Evolutionary conservation across 2,113 vertebrate species (phyloP).

Genomic region (Dendropsophus ebraccatus): DNA sequence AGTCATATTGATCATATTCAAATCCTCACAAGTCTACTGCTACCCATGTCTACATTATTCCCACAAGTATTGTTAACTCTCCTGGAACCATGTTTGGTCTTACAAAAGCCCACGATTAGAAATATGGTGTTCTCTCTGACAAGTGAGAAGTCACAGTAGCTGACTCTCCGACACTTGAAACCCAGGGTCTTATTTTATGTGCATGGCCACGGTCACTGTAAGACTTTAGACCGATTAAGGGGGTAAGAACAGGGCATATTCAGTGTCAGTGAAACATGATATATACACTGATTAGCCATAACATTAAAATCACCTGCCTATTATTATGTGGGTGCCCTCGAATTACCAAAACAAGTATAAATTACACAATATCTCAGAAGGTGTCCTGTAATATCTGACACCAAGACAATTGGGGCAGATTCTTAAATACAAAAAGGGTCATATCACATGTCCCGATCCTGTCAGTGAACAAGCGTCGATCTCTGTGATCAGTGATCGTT

Average conservation of each 20-base stretch:
- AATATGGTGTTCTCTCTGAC: not conserved
- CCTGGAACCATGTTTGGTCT: not conserved
- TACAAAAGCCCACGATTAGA: constrained; percentile 8
- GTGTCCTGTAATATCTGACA: too few species aligned
- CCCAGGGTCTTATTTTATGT: constrained; percentile 30
- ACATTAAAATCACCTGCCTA: too few species aligned
- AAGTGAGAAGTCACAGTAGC: constrained; percentile 39
- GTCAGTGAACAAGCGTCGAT: too few species aligned
- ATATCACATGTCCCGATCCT: too few species aligned
- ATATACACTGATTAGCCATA: not conserved
- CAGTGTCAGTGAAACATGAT: not conserved
- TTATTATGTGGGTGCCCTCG: too few species aligned
- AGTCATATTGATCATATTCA: not conserved
- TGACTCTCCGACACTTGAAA: constrained; percentile 30
- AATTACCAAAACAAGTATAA: too few species aligned
- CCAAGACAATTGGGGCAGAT: too few species aligned
- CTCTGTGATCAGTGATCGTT: too few species aligned
- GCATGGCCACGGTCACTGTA: not conserved
- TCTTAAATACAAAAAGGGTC: too few species aligned
- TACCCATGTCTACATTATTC: not conserved
- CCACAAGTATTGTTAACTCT: constrained; percentile 27
- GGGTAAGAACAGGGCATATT: not conserved
- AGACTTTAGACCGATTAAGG: constrained; percentile 22
- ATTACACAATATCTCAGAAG: too few species aligned
- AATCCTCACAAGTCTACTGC: not conserved